Evolutionary conservation across 1,140 invertebrate genomes (phyloP).

Genomic region (Cylas formicarius): DNA sequence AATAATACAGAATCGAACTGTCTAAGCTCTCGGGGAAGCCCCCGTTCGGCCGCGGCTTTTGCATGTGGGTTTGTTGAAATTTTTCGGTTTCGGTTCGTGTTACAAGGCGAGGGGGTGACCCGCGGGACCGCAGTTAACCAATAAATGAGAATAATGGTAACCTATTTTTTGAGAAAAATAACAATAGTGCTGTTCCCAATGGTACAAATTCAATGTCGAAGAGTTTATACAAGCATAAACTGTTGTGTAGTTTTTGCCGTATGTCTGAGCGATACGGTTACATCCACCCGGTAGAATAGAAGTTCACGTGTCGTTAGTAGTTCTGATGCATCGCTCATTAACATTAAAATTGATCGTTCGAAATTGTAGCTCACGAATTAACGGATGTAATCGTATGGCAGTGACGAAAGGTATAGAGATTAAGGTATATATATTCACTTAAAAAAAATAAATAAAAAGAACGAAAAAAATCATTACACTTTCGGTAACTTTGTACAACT

Average conservation of each 20-base stretch:
- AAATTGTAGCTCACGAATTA: too few species aligned
- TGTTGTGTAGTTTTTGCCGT: constrained; percentile 3
- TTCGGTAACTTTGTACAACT: too few species aligned
- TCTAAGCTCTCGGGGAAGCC: neutral
- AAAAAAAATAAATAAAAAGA: neutral
- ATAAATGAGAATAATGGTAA: constrained; percentile 7
- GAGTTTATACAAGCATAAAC: constrained; percentile 9
- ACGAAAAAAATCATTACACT: too few species aligned
- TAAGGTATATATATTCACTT: neutral
- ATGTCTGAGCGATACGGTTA: neutral
- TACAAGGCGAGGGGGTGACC: too few species aligned
- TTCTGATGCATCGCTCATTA: too few species aligned
- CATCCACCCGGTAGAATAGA: too few species aligned
- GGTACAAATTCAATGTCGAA: constrained; percentile 25
- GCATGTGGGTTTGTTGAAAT: constrained; percentile 14
- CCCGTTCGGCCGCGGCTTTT: neutral
- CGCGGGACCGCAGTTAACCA: too few species aligned
- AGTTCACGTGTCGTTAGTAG: too few species aligned
- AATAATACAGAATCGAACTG: constrained; percentile 1
- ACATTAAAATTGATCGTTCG: too few species aligned
- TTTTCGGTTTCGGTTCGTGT: too few species aligned
- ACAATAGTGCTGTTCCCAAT: constrained; percentile 21
- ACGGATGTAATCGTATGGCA: too few species aligned
- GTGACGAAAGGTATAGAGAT: neutral
- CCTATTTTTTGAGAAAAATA: constrained; percentile 19